Evolutionary conservation across 53 echinoderm and acorn worm genomes (phyloP), one percentile per base, ranked within the genome.

Genomic region (Hippasteria phrygiana): DNA sequence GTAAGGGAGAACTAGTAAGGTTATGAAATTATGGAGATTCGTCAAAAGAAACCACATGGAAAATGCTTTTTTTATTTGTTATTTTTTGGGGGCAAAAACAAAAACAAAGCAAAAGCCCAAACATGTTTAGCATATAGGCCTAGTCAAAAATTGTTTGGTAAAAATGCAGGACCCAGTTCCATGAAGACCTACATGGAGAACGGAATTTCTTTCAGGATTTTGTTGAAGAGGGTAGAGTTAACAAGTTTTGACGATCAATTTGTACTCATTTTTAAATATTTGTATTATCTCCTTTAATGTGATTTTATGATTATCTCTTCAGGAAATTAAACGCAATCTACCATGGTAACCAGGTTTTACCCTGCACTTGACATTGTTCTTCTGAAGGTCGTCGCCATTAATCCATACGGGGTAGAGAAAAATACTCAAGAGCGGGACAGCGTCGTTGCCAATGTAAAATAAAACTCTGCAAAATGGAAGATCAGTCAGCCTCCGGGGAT

Each of bases 401-500:
- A 62, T 16, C 73, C 43, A 4, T 42, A 73, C 10, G 45, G 22
- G 22, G 18, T 8, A 43, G 43, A 43, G 20, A 43, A 73, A 43
- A 73, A 43, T 18, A 17, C 10, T 9, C 40, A 43, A 22, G 76
- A 26, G 0, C 18, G 62, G 62, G 62, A 62, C 5, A 22, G 9
- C 12, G 18, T 62, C 5, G 12, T 62, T 9, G 5, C 62, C 1
- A 76, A 76, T 4, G 76, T 76, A 8, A 75, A 75, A 16, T 75
- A 1, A 8, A 59, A 29, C 41, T 5, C 40, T 79, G 1, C n/a
- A 39, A 62, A 32, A 62, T 41, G 43, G 27, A 0, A 79, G 62
- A 59, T 37, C 36, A 24, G 59, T 78, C 37, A 78, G 39, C 33
- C 39, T 32, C 24, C 34, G 78, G 40, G 78, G 78, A 1, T 78